Evolutionary conservation across 2,888 invertebrate species (phyloP).

Genomic region (Leucoma salicis): DNA sequence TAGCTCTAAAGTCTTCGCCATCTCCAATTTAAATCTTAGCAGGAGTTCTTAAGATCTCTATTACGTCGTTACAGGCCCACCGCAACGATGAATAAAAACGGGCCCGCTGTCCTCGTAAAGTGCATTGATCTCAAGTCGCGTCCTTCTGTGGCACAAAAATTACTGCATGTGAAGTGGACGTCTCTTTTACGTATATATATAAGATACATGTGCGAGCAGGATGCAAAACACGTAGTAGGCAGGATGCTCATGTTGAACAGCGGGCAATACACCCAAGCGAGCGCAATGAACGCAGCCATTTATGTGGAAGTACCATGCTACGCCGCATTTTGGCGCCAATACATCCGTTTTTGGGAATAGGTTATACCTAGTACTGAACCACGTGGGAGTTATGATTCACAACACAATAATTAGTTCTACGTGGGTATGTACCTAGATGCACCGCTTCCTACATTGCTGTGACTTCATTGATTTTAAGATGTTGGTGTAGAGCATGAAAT

Average conservation of each 20-base stretch:
- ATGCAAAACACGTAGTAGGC: constrained; percentile 68
- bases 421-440: too few species aligned
- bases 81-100: constrained; percentile 71
- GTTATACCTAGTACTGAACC: constrained; percentile 4
- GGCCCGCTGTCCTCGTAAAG: constrained; percentile 78
- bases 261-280: constrained; percentile 79
- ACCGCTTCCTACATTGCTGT: too few species aligned
- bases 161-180: constrained; percentile 69
- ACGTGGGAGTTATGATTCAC: too few species aligned
- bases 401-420: too few species aligned
- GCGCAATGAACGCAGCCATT: constrained; percentile 78
- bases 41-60: constrained; percentile 55
- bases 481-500: too few species aligned
- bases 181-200: constrained; percentile 59
- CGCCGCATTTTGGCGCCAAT: constrained; percentile 77
- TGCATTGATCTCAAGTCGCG: constrained; percentile 79
- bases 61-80: constrained; percentile 46
- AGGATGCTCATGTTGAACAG: constrained; percentile 76
- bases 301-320: constrained; percentile 66
- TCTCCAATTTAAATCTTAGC: constrained; percentile 57
- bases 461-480: too few species aligned
- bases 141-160: constrained; percentile 79
- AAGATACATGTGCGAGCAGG: constrained; percentile 58
- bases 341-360: constrained; percentile 32
- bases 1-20: constrained; percentile 28